Evolutionary conservation across 37 sponge, comb jelly and placozoan species (phyloP).

Genomic region (Crambe crambe): DNA sequence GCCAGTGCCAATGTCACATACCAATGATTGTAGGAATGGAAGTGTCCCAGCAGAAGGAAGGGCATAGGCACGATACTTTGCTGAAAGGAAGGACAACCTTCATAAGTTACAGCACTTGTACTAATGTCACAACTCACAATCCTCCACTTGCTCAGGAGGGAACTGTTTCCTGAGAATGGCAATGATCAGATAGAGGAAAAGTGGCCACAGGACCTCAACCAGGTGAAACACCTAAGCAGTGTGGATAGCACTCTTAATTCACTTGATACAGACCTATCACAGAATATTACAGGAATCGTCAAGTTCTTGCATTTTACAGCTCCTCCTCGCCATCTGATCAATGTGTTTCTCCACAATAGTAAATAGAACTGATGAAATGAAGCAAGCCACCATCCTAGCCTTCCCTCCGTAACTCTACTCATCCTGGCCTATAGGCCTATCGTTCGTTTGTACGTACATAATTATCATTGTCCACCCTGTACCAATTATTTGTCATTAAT

Average conservation of each 20-base stretch:
- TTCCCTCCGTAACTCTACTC: too few species aligned
- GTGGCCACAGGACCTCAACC: slow-evolving; percentile 72
- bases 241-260: not conserved
- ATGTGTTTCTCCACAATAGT: slow-evolving; percentile 74
- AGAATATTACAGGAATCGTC: not conserved
- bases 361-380: slow-evolving; percentile 27
- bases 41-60: slow-evolving; percentile 95
- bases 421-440: too few species aligned
- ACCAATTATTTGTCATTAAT: too few species aligned
- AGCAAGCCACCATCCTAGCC: not conserved
- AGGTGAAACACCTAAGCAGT: slow-evolving; percentile 36
- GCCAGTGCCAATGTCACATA: slow-evolving; percentile 77
- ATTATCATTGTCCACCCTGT: too few species aligned
- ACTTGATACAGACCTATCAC: not conserved
- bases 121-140: slow-evolving; percentile 28
- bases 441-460: too few species aligned
- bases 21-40: slow-evolving; percentile 90
- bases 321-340: slow-evolving; percentile 38
- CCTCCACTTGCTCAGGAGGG: slow-evolving; percentile 31
- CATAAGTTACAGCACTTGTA: not conserved
- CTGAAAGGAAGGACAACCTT: slow-evolving; percentile 28
- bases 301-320: slow-evolving; percentile 1
- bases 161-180: slow-evolving; percentile 37
- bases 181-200: slow-evolving; percentile 57
- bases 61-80: slow-evolving; percentile 75